A percentile compares a stretch with the other conserved stretches of the same genome.
Conservation (phyloP, 2,888 invertebrate species). For the Agrotis puta region DNA sequence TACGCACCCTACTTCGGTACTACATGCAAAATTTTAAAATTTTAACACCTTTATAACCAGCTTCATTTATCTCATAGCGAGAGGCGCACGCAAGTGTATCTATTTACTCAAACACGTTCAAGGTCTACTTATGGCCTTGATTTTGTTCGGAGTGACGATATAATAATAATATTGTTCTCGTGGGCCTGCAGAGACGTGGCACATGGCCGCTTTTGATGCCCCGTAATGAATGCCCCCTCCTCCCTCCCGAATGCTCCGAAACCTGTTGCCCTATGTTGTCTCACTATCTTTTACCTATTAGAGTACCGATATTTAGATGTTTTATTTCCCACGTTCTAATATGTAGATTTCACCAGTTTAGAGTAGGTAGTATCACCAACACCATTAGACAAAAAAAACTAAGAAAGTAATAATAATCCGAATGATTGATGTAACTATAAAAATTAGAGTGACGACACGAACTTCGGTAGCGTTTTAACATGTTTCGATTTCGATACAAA, state of each 20-base stretch:
- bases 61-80: background rate
- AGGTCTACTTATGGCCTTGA: constrained; percentile 38
- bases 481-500: too few relatives aligned
- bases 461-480: too few relatives aligned
- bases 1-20: too few relatives aligned
- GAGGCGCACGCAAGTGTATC: constrained; percentile 8
- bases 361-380: too few relatives aligned
- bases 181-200: constrained; percentile 12
- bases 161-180: constrained; percentile 31
- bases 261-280: constrained; percentile 19
- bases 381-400: too few relatives aligned
- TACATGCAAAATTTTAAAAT: background rate
- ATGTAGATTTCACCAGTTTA: background rate
- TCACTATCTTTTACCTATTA: constrained; percentile 6
- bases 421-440: too few relatives aligned
- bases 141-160: constrained; percentile 28
- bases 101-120: constrained; percentile 33
- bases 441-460: too few relatives aligned
- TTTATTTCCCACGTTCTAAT: constrained; percentile 2
- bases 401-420: too few relatives aligned
- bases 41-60: background rate
- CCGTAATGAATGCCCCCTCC: background rate
- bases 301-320: constrained; percentile 1
- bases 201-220: background rate
- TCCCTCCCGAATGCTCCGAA: background rate